phyloP scores from a whole-genome alignment of 2,113 vertebrate species.

The Brevimyrus niger region DNA sequence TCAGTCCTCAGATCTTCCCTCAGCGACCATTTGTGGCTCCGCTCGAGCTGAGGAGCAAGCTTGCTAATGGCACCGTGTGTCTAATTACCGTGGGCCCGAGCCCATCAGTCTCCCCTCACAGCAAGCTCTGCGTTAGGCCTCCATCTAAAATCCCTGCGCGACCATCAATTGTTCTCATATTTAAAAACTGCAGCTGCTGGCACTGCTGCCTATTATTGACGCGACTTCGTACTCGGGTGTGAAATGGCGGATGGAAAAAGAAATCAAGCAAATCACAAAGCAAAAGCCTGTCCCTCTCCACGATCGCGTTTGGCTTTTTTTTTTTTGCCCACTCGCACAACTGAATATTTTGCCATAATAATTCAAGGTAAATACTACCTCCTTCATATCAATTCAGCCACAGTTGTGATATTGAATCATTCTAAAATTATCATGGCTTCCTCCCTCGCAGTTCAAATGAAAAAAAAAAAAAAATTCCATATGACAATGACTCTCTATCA shows the following conservation, averaged over 20 bases:
- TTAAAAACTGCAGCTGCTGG: conserved; percentile 40
- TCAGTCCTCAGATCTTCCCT: neutral
- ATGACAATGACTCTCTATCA: neutral
- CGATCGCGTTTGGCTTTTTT: neutral
- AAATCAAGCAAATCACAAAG: neutral
- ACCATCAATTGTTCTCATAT: conserved; percentile 67
- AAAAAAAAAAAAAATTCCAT: neutral
- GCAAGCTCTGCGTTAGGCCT: conserved; percentile 72
- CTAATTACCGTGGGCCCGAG: conserved; percentile 79
- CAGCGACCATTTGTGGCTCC: conserved; percentile 30
- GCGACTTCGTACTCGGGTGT: neutral
- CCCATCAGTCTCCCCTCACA: conserved; percentile 73
- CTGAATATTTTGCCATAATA: neutral
- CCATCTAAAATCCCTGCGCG: conserved; percentile 57
- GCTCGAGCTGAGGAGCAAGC: conserved; percentile 69
- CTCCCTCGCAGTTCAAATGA: neutral
- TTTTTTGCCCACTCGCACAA: neutral
- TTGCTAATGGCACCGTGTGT: conserved; percentile 65
- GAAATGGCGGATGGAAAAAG: neutral
- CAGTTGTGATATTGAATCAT: neutral
- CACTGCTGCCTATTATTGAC: conserved; percentile 14
- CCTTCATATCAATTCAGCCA: neutral
- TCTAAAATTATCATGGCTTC: neutral
- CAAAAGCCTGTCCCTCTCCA: neutral
- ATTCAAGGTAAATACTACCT: neutral